Evolutionary conservation across 2,113 vertebrate species (phyloP).

Genomic region (Lamprotornis superbus): DNA sequence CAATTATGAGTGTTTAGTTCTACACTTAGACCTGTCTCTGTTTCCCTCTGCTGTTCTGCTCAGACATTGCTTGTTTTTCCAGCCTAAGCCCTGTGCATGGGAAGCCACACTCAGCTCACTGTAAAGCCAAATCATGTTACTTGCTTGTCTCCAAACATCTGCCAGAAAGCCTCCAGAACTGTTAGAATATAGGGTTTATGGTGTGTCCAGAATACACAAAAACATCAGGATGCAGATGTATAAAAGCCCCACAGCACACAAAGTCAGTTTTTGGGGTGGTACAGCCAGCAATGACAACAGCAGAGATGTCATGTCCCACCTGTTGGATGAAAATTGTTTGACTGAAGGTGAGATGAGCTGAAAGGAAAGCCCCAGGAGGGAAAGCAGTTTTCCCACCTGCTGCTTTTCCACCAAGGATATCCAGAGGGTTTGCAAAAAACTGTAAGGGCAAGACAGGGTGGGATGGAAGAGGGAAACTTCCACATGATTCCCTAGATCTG

Average conservation of each 20-base stretch:
- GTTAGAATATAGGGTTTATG: neutral
- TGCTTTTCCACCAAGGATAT: neutral
- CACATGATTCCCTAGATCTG: neutral
- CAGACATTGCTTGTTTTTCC: neutral
- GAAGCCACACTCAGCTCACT: neutral
- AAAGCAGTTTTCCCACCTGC: neutral
- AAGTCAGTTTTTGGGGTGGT: neutral
- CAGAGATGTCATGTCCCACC: neutral
- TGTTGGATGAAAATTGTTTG: neutral
- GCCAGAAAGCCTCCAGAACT: neutral
- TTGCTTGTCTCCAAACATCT: neutral
- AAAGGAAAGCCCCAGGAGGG: neutral
- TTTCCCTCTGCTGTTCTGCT: constrained; percentile 54
- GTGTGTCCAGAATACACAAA: neutral
- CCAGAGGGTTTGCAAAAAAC: neutral
- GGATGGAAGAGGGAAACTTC: neutral
- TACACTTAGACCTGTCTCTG: neutral
- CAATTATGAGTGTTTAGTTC: neutral
- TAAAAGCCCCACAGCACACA: neutral
- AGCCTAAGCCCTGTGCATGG: neutral
- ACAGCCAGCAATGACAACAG: neutral
- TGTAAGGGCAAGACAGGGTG: neutral
- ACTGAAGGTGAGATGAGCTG: neutral
- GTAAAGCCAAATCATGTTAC: neutral
- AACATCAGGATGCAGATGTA: neutral